Percentiles rank a stretch among this genome's conserved stretches.
Conservation (phyloP, 30 jellyfish, hydroid and myxozoan species). For the Mastigias papua region DNA sequence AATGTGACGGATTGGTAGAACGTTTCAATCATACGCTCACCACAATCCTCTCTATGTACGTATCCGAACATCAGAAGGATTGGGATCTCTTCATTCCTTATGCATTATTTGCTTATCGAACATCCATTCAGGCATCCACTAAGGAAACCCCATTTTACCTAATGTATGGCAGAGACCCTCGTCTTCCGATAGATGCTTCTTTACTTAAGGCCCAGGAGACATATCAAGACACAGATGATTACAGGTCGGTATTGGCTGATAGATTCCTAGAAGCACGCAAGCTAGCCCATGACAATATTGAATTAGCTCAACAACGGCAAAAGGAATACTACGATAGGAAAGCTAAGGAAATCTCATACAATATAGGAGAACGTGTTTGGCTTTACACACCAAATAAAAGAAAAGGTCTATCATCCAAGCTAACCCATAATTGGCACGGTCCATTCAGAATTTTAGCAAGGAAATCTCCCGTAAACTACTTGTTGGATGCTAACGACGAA, state of each 20-base stretch:
- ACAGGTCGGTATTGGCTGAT: slow-evolving; percentile 11
- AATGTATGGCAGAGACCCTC: slow-evolving; percentile 67
- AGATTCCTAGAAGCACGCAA: slow-evolving; percentile 60
- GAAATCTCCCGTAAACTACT: slow-evolving; percentile 52
- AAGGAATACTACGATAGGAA: slow-evolving; percentile 26
- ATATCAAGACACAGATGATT: slow-evolving; percentile 50
- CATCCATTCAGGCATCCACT: slow-evolving; percentile 35
- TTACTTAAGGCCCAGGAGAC: slow-evolving; percentile 4
- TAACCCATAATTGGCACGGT: slow-evolving; percentile 64
- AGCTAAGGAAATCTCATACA: slow-evolving; percentile 37
- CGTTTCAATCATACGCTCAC: slow-evolving; percentile 59
- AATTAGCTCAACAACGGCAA: slow-evolving; percentile 57
- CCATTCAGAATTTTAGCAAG: slow-evolving; percentile 65
- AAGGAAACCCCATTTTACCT: slow-evolving; percentile 57
- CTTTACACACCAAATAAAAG: slow-evolving; percentile 46
- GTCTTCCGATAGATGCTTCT: slow-evolving; percentile 66
- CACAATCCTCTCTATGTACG: slow-evolving; percentile 54
- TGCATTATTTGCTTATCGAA: slow-evolving; percentile 65
- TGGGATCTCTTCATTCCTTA: slow-evolving; percentile 62
- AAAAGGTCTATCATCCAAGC: slow-evolving; percentile 57
- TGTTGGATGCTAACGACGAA: slow-evolving; percentile 46
- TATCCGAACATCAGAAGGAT: slow-evolving; percentile 51
- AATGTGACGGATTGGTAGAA: slow-evolving; percentile 61
- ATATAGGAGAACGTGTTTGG: slow-evolving; percentile 73
- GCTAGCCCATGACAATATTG: slow-evolving; percentile 37